A percentile compares a stretch with the other conserved stretches of the same genome.
These are phyloP conservation scores for Tigriopus californicus DNA, from an alignment of 2,888 invertebrate species.

Conservation along the genomic window DNA sequence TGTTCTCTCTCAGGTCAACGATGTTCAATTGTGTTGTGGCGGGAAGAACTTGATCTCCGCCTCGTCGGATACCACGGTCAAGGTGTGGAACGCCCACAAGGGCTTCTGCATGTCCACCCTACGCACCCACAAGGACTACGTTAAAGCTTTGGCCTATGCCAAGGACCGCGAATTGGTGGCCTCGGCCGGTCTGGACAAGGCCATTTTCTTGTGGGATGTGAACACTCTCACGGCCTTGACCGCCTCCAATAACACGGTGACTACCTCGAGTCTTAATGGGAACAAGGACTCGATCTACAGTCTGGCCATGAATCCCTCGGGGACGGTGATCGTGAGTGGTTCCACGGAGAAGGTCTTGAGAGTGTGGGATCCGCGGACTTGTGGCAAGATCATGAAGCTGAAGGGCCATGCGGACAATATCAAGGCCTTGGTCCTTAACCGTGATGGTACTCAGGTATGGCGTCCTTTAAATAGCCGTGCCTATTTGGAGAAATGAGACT, in stretches of 20 bases:
- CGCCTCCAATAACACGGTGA: constrained; percentile 95
- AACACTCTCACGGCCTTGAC: constrained; percentile 91
- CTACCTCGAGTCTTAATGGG: constrained; percentile 33
- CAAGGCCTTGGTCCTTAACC: constrained; percentile 77
- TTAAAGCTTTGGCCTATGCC: constrained; percentile 90
- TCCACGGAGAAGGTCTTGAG: constrained; percentile 85
- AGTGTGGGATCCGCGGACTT: constrained; percentile 92
- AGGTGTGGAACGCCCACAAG: constrained; percentile 98
- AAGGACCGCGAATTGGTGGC: constrained; percentile 76
- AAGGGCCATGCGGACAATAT: constrained; percentile 96
- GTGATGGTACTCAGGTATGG: constrained; percentile 60
- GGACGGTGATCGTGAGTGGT: constrained; percentile 86
- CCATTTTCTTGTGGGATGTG: constrained; percentile 96
- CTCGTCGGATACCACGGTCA: constrained; percentile 96
- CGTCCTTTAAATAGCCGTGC: too few species aligned
- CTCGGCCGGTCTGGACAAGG: constrained; percentile 87
- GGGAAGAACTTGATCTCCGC: constrained; percentile 96
- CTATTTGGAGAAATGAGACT: too few species aligned
- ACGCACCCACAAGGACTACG: constrained; percentile 94
- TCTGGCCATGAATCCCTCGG: constrained; percentile 90
- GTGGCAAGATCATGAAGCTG: constrained; percentile 81
- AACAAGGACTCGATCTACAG: constrained; percentile 80
- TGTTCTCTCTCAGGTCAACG: constrained; percentile 43
- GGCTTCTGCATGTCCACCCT: constrained; percentile 98
- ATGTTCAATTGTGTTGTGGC: constrained; percentile 89